Evolutionary conservation across 1,140 invertebrate genomes (phyloP).

Genomic region (Eurosta solidaginis): DNA sequence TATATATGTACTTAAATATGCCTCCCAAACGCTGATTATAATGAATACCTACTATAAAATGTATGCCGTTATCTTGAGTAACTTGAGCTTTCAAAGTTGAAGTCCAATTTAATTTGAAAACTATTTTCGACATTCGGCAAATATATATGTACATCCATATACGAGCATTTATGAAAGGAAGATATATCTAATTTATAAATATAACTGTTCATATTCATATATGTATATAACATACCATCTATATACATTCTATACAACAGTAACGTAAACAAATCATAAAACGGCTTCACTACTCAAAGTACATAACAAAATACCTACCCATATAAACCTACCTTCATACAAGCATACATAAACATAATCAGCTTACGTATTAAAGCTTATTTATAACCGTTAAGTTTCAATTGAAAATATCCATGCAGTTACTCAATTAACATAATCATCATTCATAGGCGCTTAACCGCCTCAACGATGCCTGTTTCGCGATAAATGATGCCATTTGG

Average conservation of each 20-base stretch:
- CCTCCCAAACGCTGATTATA: background rate
- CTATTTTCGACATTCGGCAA: background rate
- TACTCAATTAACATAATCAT: too few species aligned
- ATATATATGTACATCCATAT: background rate
- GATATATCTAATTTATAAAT: background rate
- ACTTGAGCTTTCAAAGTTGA: too few species aligned
- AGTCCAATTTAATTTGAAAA: background rate
- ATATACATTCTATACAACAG: background rate
- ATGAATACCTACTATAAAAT: background rate
- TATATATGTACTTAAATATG: background rate
- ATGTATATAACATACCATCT: background rate
- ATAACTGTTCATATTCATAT: background rate
- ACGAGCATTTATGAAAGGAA: background rate
- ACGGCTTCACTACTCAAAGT: background rate
- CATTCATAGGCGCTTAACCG: too few species aligned
- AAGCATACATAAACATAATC: background rate
- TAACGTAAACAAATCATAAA: constrained; percentile 26
- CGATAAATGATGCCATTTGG: too few species aligned
- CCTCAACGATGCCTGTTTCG: too few species aligned
- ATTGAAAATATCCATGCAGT: too few species aligned
- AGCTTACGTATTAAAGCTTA: too few species aligned
- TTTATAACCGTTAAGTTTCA: too few species aligned
- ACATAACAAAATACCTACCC: background rate
- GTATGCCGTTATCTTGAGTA: background rate
- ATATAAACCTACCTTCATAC: background rate